These are phyloP conservation scores for Hyles vespertilio DNA, from an alignment of 1,140 invertebrate genomes.

Conservation along the genomic window DNA sequence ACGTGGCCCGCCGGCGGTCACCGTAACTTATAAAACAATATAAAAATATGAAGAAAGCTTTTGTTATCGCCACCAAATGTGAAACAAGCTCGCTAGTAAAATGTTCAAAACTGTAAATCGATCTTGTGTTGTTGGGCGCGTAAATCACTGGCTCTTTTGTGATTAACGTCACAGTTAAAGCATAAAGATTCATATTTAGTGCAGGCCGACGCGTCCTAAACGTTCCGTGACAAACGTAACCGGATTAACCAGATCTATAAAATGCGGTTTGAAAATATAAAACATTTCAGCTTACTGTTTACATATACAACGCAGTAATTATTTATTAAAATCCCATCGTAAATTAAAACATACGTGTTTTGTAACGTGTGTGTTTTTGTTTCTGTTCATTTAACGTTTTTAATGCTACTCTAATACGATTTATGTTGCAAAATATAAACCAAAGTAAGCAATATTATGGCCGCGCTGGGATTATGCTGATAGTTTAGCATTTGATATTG, in stretches of 20 bases:
- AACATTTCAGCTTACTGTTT: constrained; percentile 68
- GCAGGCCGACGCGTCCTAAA: constrained; percentile 42
- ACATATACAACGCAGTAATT: constrained; percentile 63
- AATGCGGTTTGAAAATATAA: constrained; percentile 53
- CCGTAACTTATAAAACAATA: constrained; percentile 47
- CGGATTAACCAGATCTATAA: constrained; percentile 67
- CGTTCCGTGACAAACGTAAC: constrained; percentile 58
- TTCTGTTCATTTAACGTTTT: constrained; percentile 19
- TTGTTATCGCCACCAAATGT: constrained; percentile 41
- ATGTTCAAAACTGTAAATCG: constrained; percentile 40
- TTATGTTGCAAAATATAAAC: too few relatives aligned
- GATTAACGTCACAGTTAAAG: constrained; percentile 70
- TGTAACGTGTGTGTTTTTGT: too few relatives aligned
- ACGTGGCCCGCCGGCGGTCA: constrained; percentile 33
- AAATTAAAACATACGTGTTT: constrained; percentile 35
- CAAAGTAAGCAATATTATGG: too few relatives aligned
- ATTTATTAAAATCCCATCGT: constrained; percentile 70
- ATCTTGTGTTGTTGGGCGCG: constrained; percentile 42
- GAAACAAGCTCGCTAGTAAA: constrained; percentile 26
- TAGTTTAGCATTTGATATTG: too few relatives aligned
- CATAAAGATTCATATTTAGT: constrained; percentile 72
- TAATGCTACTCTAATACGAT: too few relatives aligned
- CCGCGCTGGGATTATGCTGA: too few relatives aligned
- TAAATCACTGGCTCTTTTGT: constrained; percentile 70
- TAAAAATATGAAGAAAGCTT: constrained; percentile 49